Evolutionary conservation across 2,797 vertebrate genomes (phyloP), one percentile per base, ranked within the genome.

Genomic region (Valencia hispanica): DNA sequence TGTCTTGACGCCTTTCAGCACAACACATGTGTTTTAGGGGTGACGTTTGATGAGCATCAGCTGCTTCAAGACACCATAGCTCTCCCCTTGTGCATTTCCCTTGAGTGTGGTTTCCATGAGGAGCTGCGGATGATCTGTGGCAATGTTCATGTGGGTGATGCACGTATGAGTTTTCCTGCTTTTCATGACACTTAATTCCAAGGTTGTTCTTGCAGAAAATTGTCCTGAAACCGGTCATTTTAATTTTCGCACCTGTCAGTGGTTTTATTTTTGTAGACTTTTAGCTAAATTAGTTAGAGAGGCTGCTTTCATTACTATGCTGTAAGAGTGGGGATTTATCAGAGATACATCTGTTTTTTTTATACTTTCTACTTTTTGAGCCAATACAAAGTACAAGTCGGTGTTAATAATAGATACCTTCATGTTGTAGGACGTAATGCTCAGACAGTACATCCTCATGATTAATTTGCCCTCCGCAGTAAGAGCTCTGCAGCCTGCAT

Each of bases 391-490:
- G 27, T 41, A 41, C 30, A 79, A 76, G 65, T 2, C 34, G 32
- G 34, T 80, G 47, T 81, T 79, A 74, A 70, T 84, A 83, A 87
- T 82, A 55, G 57, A 80, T 78, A 12, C 22, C 65, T 65, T 88
- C 39, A 74, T 88, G 73, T 85, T 84, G 45, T 39, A 39, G 84
- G 75, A 73, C 68, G 73, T 55, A 75, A 74, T 79, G 72, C 73
- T 51, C 72, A 79, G 45, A 83, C 73, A 78, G 48, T 20, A 41
- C 55, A 63, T 53, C 39, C 72, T 80, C 76, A 89, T 90, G 70
- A 87, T 88, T 86, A 72, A 89, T 89, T 91, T 59, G 88, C 51
- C 32, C 55, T 70, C 48, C 66, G 82, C 65, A 81, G 71, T 73
- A 75, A 79, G 80, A 84, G 78, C 77, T 73, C 47, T 39, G 69